Evolutionary conservation across 2,888 invertebrate genomes (phyloP).

Genomic region (Cephus spinipes): DNA sequence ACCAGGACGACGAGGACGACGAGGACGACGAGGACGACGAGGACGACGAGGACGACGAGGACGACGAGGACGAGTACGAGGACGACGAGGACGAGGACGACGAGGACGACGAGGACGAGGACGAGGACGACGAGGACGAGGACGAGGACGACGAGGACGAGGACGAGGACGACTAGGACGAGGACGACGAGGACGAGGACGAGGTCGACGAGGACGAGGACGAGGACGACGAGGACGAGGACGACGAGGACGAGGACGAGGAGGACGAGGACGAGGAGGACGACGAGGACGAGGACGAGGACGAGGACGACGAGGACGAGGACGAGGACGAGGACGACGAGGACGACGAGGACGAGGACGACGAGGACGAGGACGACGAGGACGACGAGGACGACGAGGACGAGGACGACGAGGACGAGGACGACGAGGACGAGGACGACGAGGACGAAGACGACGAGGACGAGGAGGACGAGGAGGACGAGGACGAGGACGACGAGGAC

Average conservation of each 20-base stretch:
- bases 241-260: slow-evolving; percentile 1
- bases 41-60: slow-evolving; percentile 3
- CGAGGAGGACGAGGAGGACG: slow-evolving; percentile 1
- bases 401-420: slow-evolving; percentile 1
- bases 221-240: neutral
- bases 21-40: slow-evolving; percentile 3
- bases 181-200: too few species aligned
- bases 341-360: neutral
- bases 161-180: too few species aligned
- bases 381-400: slow-evolving; percentile 3
- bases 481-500: slow-evolving; percentile 1
- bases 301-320: slow-evolving; percentile 1
- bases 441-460: too few species aligned
- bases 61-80: too few species aligned
- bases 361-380: neutral
- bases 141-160: neutral
- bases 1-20: neutral
- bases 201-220: neutral
- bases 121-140: neutral
- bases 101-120: slow-evolving; percentile 1
- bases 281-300: neutral
- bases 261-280: neutral
- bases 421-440: neutral
- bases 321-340: slow-evolving; percentile 1
- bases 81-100: neutral